Conservation (phyloP, 2,888 invertebrate genomes). For the Mesorhabditis belari region DNA sequence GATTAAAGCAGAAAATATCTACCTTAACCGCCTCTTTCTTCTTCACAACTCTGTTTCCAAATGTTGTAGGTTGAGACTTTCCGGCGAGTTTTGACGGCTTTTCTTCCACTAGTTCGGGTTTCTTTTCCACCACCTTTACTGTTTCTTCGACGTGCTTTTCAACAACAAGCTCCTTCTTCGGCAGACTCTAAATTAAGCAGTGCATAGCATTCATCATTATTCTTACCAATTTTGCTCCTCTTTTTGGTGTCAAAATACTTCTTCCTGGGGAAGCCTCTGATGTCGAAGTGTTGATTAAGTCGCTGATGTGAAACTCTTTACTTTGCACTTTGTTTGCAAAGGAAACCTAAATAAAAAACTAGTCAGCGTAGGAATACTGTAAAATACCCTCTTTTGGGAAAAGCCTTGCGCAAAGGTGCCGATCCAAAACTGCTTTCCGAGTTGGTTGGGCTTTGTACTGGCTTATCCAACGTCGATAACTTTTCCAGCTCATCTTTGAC, state of each 20-base stretch:
- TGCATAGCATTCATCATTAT: neutral
- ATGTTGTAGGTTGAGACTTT: too few species aligned
- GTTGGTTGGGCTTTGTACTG: too few species aligned
- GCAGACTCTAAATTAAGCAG: slow-evolving; percentile 6
- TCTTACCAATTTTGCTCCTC: neutral
- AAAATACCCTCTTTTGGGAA: slow-evolving; percentile 7
- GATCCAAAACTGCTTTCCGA: neutral
- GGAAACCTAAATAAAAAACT: neutral
- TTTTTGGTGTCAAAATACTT: slow-evolving; percentile 19
- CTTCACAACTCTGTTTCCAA: slow-evolving; percentile 2
- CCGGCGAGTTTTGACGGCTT: too few species aligned
- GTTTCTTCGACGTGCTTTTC: neutral
- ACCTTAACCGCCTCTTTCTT: slow-evolving; percentile 4
- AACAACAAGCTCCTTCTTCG: slow-evolving; percentile 9
- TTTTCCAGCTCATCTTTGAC: too few species aligned
- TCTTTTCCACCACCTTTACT: neutral
- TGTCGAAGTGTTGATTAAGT: slow-evolving; percentile 15
- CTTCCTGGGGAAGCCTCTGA: slow-evolving; percentile 30
- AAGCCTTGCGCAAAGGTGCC: neutral
- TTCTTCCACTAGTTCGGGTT: neutral
- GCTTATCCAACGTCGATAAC: too few species aligned
- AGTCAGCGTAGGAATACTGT: neutral
- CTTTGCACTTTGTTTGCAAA: too few species aligned
- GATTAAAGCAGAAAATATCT: too few species aligned
- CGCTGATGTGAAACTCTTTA: neutral